Conservation (phyloP, 2,888 invertebrate genomes). For the Eristalis tenax region DNA sequence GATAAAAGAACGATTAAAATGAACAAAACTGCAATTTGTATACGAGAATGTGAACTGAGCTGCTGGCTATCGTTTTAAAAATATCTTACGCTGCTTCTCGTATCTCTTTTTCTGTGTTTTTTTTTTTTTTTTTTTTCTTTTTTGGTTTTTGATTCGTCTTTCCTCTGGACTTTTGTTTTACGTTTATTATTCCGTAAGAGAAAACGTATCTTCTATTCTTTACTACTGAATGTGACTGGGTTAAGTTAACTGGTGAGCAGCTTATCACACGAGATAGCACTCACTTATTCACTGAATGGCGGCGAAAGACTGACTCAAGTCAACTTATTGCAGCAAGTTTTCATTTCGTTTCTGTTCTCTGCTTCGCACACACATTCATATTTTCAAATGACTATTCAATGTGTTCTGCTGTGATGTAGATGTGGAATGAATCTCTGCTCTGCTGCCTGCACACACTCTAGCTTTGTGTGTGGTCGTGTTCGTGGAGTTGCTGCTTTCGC, state of each 20-base stretch:
- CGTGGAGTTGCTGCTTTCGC: conserved; percentile 27
- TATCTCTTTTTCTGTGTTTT: neutral
- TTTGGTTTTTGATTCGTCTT: neutral
- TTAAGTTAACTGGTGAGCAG: neutral
- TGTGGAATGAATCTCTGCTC: neutral
- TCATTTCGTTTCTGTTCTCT: conserved; percentile 57
- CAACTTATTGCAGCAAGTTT: conserved; percentile 68
- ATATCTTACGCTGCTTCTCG: conserved; percentile 8
- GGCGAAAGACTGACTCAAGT: conserved; percentile 67
- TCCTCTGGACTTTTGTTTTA: neutral
- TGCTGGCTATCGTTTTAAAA: conserved; percentile 15
- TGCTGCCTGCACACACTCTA: neutral
- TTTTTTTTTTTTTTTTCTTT: neutral
- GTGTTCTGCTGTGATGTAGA: neutral
- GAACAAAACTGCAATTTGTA: neutral
- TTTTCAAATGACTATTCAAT: neutral
- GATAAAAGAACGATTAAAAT: neutral
- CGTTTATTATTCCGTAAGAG: conserved; percentile 12
- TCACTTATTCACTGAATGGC: conserved; percentile 57
- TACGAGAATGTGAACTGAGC: neutral
- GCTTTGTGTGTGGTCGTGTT: neutral
- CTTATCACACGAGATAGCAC: conserved; percentile 16
- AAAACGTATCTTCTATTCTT: neutral
- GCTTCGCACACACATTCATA: neutral
- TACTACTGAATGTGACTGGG: neutral